Base-by-base conservation (phyloP, 2,113 vertebrate genomes). In the Phoenicopterus ruber region DNA sequence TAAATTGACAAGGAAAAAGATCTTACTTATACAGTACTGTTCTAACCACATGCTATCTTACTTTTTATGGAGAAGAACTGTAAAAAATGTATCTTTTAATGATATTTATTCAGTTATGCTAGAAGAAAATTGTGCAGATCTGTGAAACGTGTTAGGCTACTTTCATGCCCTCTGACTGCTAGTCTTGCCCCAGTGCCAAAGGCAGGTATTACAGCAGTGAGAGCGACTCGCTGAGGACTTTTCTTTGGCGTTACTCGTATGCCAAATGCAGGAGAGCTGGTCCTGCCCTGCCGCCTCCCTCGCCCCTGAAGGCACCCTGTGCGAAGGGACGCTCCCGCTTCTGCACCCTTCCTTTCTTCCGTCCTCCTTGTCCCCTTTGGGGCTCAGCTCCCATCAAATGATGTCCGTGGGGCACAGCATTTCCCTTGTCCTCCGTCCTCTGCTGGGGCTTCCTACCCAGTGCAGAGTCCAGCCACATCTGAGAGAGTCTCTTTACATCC, bases 1-100 rank as follows among this genome's bases (percentile, higher is more conserved):
- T 93, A 94, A 97, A 96, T 90, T 96, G 96, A 86, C 94, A 96
- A 90, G 89, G 86, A 94, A 92, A 90, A 95, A 90, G 59, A 95
- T 92, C 79, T 88, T 94, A 65, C 74, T 90, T 82, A 63, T 70
- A 70, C 31, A 74, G 34, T 80, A 73, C 85, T 62, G 82, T 83
- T 93, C 90, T 92, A 92, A 67, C 84, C 18, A 61, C 92, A 70
- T 79, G 62, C 89, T 89, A 76, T 93, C 86, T 93, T 42, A 88
- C 89, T 92, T 84, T 82, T 96, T 91, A 95, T 46, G 70, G 85
- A 85, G 55, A 73, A 89, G 44, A 87, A 70, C n/a, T 55, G 80
- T 72, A 94, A 88, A 95, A 62, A 79, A 42, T 17, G 7, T 52
- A 15, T 82, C 28, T 77, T 88, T 85, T 86, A 69, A 79, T 94